phyloP scores from a whole-genome alignment of 2,113 vertebrate genomes.

The Embiotoca jacksoni region DNA sequence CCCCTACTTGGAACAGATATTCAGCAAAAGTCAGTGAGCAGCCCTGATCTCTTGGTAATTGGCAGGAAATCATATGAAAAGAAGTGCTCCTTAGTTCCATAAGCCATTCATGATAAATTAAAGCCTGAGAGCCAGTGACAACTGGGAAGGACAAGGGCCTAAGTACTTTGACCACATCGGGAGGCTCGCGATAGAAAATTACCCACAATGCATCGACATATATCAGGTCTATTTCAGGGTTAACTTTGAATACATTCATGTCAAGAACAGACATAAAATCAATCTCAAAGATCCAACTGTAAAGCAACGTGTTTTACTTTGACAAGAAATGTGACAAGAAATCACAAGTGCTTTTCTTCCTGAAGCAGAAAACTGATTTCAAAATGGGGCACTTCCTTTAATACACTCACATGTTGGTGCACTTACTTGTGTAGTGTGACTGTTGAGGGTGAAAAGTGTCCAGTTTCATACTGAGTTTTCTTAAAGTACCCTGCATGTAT shows the following conservation, averaged over 20 bases:
- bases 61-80: constrained; percentile 58
- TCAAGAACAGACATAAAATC: not conserved
- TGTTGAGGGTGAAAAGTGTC: too few species aligned
- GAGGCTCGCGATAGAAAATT: not conserved
- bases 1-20: constrained; percentile 36
- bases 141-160: not conserved
- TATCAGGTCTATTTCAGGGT: not conserved
- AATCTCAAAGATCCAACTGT: not conserved
- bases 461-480: too few species aligned
- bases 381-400: too few species aligned
- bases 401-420: too few species aligned
- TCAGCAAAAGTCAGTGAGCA: constrained; percentile 44
- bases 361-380: too few species aligned
- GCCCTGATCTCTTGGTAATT: constrained; percentile 58
- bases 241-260: not conserved
- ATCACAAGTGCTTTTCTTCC: not conserved
- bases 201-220: not conserved
- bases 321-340: not conserved
- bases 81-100: constrained; percentile 29
- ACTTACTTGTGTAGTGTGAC: too few species aligned
- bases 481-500: too few species aligned
- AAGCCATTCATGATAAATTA: constrained; percentile 36
- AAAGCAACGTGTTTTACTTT: not conserved
- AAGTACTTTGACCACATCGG: constrained; percentile 14
- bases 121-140: constrained; percentile 14